Evolutionary conservation across 2,888 invertebrate species (phyloP), one percentile per base, ranked within the genome.

Genomic region (Lucinisca nassula): DNA sequence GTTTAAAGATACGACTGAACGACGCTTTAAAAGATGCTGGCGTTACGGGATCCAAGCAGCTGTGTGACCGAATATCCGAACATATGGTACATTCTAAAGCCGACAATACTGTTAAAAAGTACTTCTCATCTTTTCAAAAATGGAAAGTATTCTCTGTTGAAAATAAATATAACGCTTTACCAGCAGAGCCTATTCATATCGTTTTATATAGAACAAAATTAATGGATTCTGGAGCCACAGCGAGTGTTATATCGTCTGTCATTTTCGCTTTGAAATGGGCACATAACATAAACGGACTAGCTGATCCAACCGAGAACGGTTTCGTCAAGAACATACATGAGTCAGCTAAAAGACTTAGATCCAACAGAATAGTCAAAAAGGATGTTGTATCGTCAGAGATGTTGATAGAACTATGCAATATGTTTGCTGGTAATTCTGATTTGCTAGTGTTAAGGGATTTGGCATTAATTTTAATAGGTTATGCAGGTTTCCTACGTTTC

Each of bases 211-310:
- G 81, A 45, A 81, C 77, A 0, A 32, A 38, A 45, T 73, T 81
- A 37, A 1, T 70, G 17, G 61, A 70, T n/a, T 61, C 37, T 49
- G 76, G 73, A 24, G 61, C 40, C 3, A 37, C 84, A 24, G n/a
- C 49, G 35, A 21, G 24, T 32, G 35, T 30, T 21, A 61, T 85
- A 8, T 74, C 61, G n/a, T 49, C 74, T n/a, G 79, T 40, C 40
- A 76, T 83, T 73, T 85, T 78, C 37, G 49, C 79, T 10, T 76
- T 83, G 27, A 86, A 82, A 73, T 86, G 86, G 86, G 83, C 72
- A 35, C 86, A 86, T 45, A 21, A 76, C 8, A 21, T 83, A 17
- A 70, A 70, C 40, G 67, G 67, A 38, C 49, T 58, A 6, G 21
- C 12, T 27, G 72, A 83, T 76, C 86, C 86, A 30, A 82, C 67